Conservation (phyloP, 37 sponge, comb jelly and placozoan species). For the Spongia lamella region DNA sequence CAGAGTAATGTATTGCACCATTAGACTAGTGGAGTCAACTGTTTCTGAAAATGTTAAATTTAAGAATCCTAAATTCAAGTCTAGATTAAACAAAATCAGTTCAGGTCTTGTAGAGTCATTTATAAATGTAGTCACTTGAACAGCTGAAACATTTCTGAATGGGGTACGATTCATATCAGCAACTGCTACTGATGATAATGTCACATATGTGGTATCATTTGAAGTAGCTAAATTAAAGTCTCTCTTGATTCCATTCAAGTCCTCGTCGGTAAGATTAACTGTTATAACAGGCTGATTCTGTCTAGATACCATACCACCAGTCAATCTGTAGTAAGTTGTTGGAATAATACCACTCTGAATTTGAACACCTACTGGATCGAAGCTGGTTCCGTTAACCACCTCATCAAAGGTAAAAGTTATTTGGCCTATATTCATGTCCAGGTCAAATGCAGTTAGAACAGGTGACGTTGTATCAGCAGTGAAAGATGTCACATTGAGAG, state of each 20-base stretch:
- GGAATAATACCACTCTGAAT: conserved; percentile 34
- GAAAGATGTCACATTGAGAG: conserved; percentile 1
- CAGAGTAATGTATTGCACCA: conserved; percentile 50
- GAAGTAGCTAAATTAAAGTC: conserved; percentile 63
- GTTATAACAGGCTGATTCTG: conserved; percentile 54
- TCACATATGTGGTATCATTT: conserved; percentile 48
- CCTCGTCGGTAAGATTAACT: conserved; percentile 52
- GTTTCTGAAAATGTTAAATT: conserved; percentile 85
- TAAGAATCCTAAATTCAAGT: conserved; percentile 59
- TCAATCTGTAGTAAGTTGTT: conserved; percentile 36
- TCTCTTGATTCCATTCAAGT: conserved; percentile 77
- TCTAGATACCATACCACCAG: conserved; percentile 41
- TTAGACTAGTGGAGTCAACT: conserved; percentile 71
- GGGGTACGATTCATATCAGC: conserved; percentile 55
- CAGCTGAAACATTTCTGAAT: conserved; percentile 23
- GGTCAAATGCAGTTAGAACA: conserved; percentile 41
- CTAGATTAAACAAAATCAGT: conserved; percentile 54
- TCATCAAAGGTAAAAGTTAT: conserved; percentile 78
- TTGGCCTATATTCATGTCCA: conserved; percentile 71
- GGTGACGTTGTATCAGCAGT: conserved; percentile 52
- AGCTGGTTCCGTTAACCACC: conserved; percentile 64
- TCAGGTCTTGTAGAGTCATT: conserved; percentile 68
- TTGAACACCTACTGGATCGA: conserved; percentile 43
- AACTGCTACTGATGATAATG: conserved; percentile 39
- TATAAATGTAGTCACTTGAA: conserved; percentile 46